Evolutionary conservation across 2,113 vertebrate species (phyloP).

Genomic region (Erpornis zantholeuca): DNA sequence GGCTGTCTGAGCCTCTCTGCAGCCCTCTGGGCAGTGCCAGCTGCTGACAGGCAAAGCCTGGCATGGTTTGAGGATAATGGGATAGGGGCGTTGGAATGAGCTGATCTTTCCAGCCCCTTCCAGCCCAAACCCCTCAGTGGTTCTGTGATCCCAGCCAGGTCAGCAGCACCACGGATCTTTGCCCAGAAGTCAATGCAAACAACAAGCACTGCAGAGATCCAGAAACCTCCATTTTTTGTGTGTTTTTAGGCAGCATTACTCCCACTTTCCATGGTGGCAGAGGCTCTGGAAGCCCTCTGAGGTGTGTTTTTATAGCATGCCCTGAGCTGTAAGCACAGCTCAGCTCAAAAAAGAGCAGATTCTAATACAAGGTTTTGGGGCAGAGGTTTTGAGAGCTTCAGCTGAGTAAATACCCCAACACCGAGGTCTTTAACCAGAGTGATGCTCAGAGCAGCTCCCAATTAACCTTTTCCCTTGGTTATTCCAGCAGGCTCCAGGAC

Average conservation of each 20-base stretch:
- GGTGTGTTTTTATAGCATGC: background rate
- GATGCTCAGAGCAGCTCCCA: background rate
- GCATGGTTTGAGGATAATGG: rapidly evolving
- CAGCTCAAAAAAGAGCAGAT: background rate
- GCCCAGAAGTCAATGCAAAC: background rate
- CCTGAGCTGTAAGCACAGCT: background rate
- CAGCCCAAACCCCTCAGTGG: background rate
- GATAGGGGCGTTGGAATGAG: background rate
- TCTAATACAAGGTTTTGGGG: background rate
- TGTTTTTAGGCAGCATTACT: background rate
- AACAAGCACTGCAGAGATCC: background rate
- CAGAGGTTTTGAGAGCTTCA: background rate
- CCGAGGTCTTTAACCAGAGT: background rate
- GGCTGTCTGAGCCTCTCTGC: background rate
- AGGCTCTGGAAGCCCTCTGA: background rate
- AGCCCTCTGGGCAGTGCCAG: background rate
- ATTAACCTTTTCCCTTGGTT: background rate
- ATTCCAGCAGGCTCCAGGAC: background rate
- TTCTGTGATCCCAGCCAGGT: background rate
- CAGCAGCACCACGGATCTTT: rapidly evolving
- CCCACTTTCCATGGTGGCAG: background rate
- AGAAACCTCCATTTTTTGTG: background rate
- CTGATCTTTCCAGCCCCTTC: background rate
- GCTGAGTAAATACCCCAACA: background rate
- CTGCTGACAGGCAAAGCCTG: background rate